Percentiles rank a stretch among this genome's conserved stretches.
Evolutionary conservation across 2,888 invertebrate genomes (phyloP).

Genomic region (Danaus chrysippus): DNA sequence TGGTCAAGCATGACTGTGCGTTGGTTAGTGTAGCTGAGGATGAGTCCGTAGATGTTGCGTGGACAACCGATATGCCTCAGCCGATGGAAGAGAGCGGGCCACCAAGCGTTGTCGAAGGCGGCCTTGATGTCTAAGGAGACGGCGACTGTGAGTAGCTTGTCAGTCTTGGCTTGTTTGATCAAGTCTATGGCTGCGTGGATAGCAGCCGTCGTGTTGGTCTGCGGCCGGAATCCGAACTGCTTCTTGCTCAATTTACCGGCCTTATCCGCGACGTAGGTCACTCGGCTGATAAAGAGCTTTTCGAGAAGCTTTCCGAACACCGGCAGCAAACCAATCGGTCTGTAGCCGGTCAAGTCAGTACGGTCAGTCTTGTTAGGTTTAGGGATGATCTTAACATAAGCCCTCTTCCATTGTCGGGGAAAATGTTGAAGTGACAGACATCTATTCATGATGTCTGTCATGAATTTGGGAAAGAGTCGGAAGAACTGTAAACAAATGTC

Average conservation of each 20-base stretch:
- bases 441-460: constrained; percentile 8
- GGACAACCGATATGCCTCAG: neutral
- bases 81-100: neutral
- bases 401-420: constrained; percentile 27
- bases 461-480: neutral
- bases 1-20: no score
- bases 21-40: no score
- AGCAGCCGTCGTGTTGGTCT: constrained; percentile 20
- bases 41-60: no score
- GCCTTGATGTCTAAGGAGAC: constrained; percentile 18
- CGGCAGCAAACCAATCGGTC: neutral
- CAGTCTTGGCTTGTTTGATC: constrained; percentile 7
- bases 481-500: constrained; percentile 4
- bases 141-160: constrained; percentile 12
- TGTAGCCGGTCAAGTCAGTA: constrained; percentile 18
- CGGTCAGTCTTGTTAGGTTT: constrained; percentile 26
- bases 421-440: constrained; percentile 19
- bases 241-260: neutral
- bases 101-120: constrained; percentile 4
- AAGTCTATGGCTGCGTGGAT: constrained; percentile 9
- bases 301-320: constrained; percentile 31
- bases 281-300: constrained; percentile 10
- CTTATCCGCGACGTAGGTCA: neutral
- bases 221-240: constrained; percentile 31
- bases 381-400: constrained; percentile 25